Evolutionary conservation across 2,888 invertebrate species (phyloP).

Genomic region (Ectemnius continuus): DNA sequence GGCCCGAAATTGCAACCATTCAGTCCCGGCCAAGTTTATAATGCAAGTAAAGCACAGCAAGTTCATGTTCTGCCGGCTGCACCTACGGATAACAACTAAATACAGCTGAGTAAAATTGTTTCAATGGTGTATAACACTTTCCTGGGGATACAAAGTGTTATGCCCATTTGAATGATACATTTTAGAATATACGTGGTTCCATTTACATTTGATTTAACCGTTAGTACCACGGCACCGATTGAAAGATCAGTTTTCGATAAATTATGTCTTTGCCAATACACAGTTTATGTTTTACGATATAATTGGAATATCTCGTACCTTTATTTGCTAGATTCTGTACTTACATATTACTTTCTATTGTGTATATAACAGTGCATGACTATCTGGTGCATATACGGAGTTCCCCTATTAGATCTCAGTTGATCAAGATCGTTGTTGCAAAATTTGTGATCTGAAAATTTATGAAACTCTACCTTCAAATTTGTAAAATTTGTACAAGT

Average conservation of each 20-base stretch:
- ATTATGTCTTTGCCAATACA: too few relatives aligned
- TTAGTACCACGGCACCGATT: too few relatives aligned
- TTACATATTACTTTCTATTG: constrained; percentile 2
- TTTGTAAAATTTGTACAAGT: constrained; percentile 54
- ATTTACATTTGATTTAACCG: too few relatives aligned
- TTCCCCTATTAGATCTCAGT: constrained; percentile 3
- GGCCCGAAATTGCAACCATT: constrained; percentile 93
- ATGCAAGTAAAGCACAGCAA: constrained; percentile 93
- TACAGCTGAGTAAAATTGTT: constrained; percentile 24
- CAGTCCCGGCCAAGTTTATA: constrained; percentile 94
- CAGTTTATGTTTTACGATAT: too few relatives aligned
- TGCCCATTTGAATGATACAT: constrained; percentile 1
- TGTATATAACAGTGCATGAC: too few relatives aligned
- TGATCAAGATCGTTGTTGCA: constrained; percentile 13
- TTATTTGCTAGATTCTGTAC: constrained; percentile 30
- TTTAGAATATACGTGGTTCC: too few relatives aligned
- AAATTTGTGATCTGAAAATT: constrained; percentile 30
- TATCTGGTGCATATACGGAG: too few relatives aligned
- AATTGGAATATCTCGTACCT: too few relatives aligned
- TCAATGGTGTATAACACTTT: constrained; percentile 30
- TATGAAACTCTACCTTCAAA: constrained; percentile 28
- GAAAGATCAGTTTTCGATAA: too few relatives aligned
- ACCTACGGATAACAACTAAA: constrained; percentile 68
- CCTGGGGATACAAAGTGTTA: too few relatives aligned
- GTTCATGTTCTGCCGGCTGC: constrained; percentile 87